Conservation (phyloP, 2,888 invertebrate genomes). For the Drosophila macrospina region DNA sequence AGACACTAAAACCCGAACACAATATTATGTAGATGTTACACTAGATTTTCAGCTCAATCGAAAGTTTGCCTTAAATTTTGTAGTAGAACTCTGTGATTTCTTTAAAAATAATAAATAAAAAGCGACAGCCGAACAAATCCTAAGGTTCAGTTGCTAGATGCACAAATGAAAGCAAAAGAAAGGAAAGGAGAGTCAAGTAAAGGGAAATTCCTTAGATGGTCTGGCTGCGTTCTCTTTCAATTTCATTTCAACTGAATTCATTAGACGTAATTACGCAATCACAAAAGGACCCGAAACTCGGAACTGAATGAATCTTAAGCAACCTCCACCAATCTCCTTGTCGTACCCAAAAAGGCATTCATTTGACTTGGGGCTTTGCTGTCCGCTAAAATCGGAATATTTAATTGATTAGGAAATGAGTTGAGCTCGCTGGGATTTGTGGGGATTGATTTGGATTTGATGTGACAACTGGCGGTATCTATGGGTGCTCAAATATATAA, state of each 20-base stretch:
- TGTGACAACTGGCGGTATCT: conserved; percentile 11
- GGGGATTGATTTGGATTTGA: conserved; percentile 39
- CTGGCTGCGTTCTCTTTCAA: conserved; percentile 62
- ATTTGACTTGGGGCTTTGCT: conserved; percentile 28
- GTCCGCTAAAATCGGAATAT: conserved; percentile 65
- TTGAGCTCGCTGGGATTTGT: conserved; percentile 44
- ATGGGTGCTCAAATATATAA: too few relatives aligned
- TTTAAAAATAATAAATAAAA: conserved; percentile 48
- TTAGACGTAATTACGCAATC: conserved; percentile 76
- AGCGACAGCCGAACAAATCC: conserved; percentile 35
- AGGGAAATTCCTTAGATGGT: conserved; percentile 26
- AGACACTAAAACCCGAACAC: conserved; percentile 18
- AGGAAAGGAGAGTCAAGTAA: conserved; percentile 18
- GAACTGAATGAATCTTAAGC: conserved; percentile 53
- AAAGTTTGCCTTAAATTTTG: conserved; percentile 46
- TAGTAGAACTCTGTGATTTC: conserved; percentile 27
- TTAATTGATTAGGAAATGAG: conserved; percentile 81
- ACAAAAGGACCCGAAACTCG: conserved; percentile 57
- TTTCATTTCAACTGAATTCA: conserved; percentile 70
- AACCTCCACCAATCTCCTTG: conserved; percentile 10
- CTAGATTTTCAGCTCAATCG: conserved; percentile 1
- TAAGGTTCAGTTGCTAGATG: conserved; percentile 19
- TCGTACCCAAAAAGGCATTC: conserved; percentile 48
- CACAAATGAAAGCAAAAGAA: conserved; percentile 3
- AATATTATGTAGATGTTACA: conserved; percentile 18